Base-by-base conservation (phyloP, 2,113 vertebrate species). In the Oreamnos americanus region DNA sequence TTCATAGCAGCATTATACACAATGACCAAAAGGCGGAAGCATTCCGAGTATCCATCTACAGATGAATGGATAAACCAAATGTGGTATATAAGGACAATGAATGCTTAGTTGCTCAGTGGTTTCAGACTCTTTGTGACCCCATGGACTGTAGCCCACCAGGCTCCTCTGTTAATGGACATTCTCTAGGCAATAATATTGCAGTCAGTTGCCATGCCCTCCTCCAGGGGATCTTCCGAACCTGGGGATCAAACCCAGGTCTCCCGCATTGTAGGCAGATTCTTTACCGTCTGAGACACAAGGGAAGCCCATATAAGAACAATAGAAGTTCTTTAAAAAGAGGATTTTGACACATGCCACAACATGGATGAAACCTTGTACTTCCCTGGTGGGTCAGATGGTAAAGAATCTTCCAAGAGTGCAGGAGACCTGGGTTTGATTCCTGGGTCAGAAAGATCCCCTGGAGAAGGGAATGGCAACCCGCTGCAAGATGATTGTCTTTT, bases 21-120 rank as follows among this genome's bases (percentile, higher is more conserved):
- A 55, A 16, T 12, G 51, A 21, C 15, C 76, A 83, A 92, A 88
- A 82, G 14, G 8, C 8, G 1, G 39, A 47, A 83, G 86, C 60
- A 83, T 14, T 4, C 23, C 10, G 57, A 90, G 39, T 49, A 6
- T 49, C 11, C 33, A 60, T 15, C 33, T 30, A 16, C 10, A 16
- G 13, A 47, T 12, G 25, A 45, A 23, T 14, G 49, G 30, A 26
- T 28, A 33, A 87, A 94, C n/a, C 33, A 53, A 74, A 30, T 49
- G 23, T 11, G 33, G 12, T 51, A 4, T 8, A 43, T 4, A 51
- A 0, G 2, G 5, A 60, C 15, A 23, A 71, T 6, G 10, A 0
- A 39, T 39, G 67, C n/a, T 71, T 36, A 36, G 5, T 23, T 39
- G n/a, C 67, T 23, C n/a, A 71, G n/a, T 39, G 11, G n/a, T 71